Conservation (phyloP, 2,888 invertebrate genomes). For the Coleophora deauratella region DNA sequence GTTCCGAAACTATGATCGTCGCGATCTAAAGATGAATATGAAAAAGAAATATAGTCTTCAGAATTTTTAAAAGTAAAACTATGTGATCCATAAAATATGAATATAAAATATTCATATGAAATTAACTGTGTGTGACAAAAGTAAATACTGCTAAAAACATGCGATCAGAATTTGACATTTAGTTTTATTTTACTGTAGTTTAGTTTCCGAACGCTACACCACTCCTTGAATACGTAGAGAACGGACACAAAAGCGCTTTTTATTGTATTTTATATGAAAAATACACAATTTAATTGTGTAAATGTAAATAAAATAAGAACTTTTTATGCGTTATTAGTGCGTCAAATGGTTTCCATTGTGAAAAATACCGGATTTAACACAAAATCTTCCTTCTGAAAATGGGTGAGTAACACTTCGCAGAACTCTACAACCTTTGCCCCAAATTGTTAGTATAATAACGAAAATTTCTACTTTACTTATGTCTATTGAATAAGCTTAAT, state of each 20-base stretch:
- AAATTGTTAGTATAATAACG: conserved; percentile 4
- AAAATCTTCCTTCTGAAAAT: conserved; percentile 9
- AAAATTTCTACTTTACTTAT: no score
- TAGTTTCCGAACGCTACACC: conserved; percentile 27
- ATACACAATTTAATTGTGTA: not conserved
- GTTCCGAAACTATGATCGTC: conserved; percentile 23
- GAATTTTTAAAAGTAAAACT: no score
- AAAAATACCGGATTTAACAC: not conserved
- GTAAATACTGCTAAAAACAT: no score
- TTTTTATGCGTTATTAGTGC: conserved; percentile 7
- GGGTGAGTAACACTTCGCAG: conserved; percentile 22
- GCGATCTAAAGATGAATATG: no score
- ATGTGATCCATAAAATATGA: no score
- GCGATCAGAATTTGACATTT: not conserved
- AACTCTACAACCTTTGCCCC: conserved; percentile 19
- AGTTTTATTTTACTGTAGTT: not conserved
- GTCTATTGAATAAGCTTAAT: no score
- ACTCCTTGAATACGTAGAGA: conserved; percentile 31
- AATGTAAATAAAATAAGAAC: conserved; percentile 2
- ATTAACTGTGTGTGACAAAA: no score
- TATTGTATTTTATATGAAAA: conserved; percentile 14
- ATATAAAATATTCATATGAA: no score
- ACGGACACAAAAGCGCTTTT: conserved; percentile 1
- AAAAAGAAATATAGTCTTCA: no score
- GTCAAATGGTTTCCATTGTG: not conserved